These are phyloP conservation scores for Clitarchus hookeri DNA, from an alignment of 2,888 invertebrate species.

Conservation along the genomic window DNA sequence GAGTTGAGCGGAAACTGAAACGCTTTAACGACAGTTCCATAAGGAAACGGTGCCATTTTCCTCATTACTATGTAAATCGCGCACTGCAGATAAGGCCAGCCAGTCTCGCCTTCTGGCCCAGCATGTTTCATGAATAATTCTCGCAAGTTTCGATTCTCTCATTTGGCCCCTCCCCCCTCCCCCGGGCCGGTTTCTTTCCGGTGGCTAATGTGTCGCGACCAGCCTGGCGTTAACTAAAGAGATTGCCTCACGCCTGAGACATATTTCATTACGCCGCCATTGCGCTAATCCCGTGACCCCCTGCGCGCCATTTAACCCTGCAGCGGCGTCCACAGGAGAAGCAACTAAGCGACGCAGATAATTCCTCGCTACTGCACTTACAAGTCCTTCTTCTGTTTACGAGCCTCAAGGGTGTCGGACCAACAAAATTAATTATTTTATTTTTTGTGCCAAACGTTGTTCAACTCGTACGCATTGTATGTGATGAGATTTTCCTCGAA, in stretches of 20 bases:
- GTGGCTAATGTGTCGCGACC: slow-evolving; percentile 14
- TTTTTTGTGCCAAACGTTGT: no score
- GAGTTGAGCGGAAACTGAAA: background rate
- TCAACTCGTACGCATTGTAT: no score
- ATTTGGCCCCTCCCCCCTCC: background rate
- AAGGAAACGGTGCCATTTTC: background rate
- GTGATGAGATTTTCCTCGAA: no score
- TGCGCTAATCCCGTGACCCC: slow-evolving; percentile 19
- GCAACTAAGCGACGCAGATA: background rate
- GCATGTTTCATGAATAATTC: slow-evolving; percentile 4
- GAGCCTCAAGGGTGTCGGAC: no score
- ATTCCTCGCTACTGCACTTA: background rate
- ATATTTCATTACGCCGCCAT: slow-evolving; percentile 27
- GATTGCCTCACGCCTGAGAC: slow-evolving; percentile 23
- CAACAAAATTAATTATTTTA: no score
- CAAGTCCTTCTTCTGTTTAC: no score
- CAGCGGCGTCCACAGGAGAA: background rate
- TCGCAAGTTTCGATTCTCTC: slow-evolving; percentile 14
- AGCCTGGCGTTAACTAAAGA: slow-evolving; percentile 21
- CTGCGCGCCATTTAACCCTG: slow-evolving; percentile 21
- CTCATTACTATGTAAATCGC: slow-evolving; percentile 5
- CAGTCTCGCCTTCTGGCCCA: background rate
- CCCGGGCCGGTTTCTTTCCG: background rate
- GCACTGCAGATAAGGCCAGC: background rate
- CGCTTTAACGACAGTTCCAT: slow-evolving; percentile 14